A percentile compares a stretch with the other conserved stretches of the same genome.
Conservation (phyloP, 2,888 invertebrate genomes). For the Belgica antarctica region DNA sequence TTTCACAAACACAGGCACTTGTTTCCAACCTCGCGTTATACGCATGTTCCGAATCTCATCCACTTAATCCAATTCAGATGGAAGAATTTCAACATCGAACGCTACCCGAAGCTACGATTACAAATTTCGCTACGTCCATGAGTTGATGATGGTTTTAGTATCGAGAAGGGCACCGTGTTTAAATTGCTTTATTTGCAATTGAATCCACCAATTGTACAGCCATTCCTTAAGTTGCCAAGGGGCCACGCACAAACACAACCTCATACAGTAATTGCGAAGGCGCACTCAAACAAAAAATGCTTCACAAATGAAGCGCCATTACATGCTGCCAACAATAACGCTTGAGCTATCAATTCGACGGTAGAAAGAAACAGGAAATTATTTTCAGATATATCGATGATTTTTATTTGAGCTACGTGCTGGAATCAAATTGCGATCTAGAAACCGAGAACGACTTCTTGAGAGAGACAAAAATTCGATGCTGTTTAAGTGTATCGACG, state of each 20-base stretch:
- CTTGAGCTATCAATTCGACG: not conserved
- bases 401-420: slow-evolving; percentile 39
- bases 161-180: not conserved
- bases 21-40: no score
- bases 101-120: not conserved
- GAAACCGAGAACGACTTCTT: no score
- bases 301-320: not conserved
- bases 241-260: not conserved
- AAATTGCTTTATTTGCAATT: not conserved
- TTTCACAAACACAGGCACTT: no score
- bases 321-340: not conserved
- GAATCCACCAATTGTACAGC: not conserved
- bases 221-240: not conserved
- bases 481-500: no score
- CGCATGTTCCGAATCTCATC: not conserved
- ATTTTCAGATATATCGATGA: slow-evolving; percentile 33
- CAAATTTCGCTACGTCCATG: not conserved
- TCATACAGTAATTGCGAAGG: not conserved
- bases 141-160: slow-evolving; percentile 21
- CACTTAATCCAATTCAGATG: not conserved
- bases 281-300: not conserved
- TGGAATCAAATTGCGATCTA: not conserved
- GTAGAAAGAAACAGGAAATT: slow-evolving; percentile 17
- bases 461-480: no score
- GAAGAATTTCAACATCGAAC: not conserved